phyloP scores from a whole-genome alignment of 2,888 invertebrate genomes.

The Xanthorhoe spadicearia region DNA sequence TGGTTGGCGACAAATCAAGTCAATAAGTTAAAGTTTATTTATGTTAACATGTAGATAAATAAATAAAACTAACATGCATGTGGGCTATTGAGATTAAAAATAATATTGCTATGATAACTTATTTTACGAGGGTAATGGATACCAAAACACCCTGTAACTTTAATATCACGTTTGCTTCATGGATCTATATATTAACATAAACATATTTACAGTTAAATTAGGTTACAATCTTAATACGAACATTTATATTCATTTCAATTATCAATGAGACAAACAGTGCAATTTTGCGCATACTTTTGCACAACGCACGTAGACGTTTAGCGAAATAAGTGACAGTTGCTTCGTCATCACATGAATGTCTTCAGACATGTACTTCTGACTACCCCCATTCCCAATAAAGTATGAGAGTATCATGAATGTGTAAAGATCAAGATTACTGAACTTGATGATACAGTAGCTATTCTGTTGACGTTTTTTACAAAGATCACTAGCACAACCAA shows the following conservation, averaged over 20 bases:
- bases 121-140: not conserved
- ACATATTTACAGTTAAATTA: not conserved
- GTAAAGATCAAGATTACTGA: too few relatives aligned
- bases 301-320: too few relatives aligned
- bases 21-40: not conserved
- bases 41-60: not conserved
- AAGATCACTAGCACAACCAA: too few relatives aligned
- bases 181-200: not conserved
- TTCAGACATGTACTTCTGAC: too few relatives aligned
- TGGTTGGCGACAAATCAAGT: not conserved
- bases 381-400: too few relatives aligned
- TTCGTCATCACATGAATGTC: too few relatives aligned
- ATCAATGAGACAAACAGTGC: not conserved
- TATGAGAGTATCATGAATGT: too few relatives aligned
- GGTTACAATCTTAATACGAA: not conserved
- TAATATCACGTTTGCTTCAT: constrained; percentile 7
- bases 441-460: too few relatives aligned
- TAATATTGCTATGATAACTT: not conserved
- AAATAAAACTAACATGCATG: not conserved
- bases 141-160: constrained; percentile 4
- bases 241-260: not conserved
- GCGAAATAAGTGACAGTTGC: too few relatives aligned
- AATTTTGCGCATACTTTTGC: not conserved
- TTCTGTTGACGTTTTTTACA: too few relatives aligned
- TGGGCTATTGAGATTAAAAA: not conserved